Evolutionary conservation across 2,797 vertebrate species (phyloP), one percentile per base, ranked within the genome.

Genomic region (Cirrhinus molitorella): DNA sequence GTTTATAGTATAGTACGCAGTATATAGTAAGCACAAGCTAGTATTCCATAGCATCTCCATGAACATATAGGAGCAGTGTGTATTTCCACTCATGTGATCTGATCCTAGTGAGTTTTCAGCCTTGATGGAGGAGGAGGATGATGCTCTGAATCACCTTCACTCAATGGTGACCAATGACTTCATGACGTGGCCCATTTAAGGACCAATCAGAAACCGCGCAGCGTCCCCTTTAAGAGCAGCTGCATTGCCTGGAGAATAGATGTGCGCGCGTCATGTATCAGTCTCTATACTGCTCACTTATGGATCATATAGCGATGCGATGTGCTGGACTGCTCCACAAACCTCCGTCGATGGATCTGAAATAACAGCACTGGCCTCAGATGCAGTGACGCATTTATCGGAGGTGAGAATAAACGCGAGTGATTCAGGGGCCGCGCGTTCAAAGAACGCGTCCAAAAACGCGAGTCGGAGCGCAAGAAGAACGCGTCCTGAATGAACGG

Each of bases 151-250:
- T 65, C 70, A 82, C 71, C 71, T 77, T 68, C 37, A 45, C 51
- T 68, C 49, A 47, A 8, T 68, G 37, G 9, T 61, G 81, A 67
- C 81, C 61, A 53, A 55, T 68, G 73, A 70, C 81, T 83, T 77
- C 51, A 83, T 77, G 81, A 83, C 81, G 81, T 83, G 65, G 21
- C 51, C 65, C 28, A 70, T 21, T 83, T 70, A 77, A 19, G 28
- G 37, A 34, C 81, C 81, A 83, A 77, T 70, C 25, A 70, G 49
- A 68, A 67, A 8, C 1, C 5, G 25, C 25, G 25, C 0, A 21
- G 10, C 51, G 43, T 37, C 7, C 25, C 9, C 81, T 83, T 76
- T 83, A 83, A 83, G 71, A 67, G 61, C 81, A 57, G 81, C 81
- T 75, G 61, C 31, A 53, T 51, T 23, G 61, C 16, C 80, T 75